phyloP scores from a whole-genome alignment of 2,797 vertebrate species.

The Poecilia gillii region DNA sequence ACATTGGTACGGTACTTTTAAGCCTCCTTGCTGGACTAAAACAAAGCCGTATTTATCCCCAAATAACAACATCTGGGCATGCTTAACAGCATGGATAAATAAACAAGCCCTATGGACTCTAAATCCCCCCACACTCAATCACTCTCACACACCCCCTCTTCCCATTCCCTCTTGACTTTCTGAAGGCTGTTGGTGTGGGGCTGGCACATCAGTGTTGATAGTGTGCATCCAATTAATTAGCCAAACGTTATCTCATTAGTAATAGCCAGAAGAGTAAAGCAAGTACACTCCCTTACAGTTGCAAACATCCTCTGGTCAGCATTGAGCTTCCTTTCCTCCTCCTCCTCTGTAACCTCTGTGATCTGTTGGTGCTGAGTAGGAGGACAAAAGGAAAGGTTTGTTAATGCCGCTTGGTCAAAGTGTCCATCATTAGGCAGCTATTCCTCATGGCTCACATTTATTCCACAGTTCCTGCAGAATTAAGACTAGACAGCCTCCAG shows the following conservation, averaged over 20 bases:
- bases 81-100: slow-evolving; percentile 76
- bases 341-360: slow-evolving; percentile 61
- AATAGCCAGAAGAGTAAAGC: slow-evolving; percentile 65
- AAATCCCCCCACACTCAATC: slow-evolving; percentile 61
- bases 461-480: slow-evolving; percentile 57
- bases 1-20: slow-evolving; percentile 39
- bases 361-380: slow-evolving; percentile 70
- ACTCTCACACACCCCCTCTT: slow-evolving; percentile 52
- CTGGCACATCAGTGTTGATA: slow-evolving; percentile 60
- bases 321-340: slow-evolving; percentile 50
- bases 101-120: slow-evolving; percentile 74
- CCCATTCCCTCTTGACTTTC: slow-evolving; percentile 55
- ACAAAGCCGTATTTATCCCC: slow-evolving; percentile 72
- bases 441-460: slow-evolving; percentile 61
- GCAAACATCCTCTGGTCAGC: slow-evolving; percentile 67
- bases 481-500: slow-evolving; percentile 54
- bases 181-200: slow-evolving; percentile 56
- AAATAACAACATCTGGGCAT: slow-evolving; percentile 77
- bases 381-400: slow-evolving; percentile 55
- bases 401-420: slow-evolving; percentile 56
- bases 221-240: slow-evolving; percentile 73
- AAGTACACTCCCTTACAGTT: slow-evolving; percentile 65
- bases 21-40: slow-evolving; percentile 68
- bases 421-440: slow-evolving; percentile 59
- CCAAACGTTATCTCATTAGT: slow-evolving; percentile 74